A percentile compares a stretch with the other conserved stretches of the same genome.
Evolutionary conservation across 2,113 vertebrate genomes (phyloP).

Genomic region (Pseudorasbora parva): DNA sequence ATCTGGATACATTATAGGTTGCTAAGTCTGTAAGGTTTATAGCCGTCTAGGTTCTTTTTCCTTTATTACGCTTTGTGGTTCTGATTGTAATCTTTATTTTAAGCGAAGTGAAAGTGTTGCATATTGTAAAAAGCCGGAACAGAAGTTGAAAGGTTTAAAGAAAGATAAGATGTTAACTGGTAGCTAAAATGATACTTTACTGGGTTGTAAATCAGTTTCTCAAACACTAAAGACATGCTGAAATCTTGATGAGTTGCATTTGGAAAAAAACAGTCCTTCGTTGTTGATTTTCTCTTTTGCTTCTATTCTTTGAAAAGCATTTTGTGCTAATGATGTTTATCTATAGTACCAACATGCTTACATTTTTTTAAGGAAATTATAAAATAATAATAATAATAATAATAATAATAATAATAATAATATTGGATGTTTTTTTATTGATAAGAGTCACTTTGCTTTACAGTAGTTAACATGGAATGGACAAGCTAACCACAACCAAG

Average conservation of each 20-base stretch:
- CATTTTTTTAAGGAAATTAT: neutral
- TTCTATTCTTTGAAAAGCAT: neutral
- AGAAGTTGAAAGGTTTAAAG: neutral
- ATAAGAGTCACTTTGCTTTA: constrained; percentile 13
- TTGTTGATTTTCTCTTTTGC: neutral
- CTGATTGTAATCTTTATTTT: neutral
- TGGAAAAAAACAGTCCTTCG: neutral
- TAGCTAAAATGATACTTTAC: neutral
- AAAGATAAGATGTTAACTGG: neutral
- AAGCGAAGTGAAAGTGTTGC: neutral
- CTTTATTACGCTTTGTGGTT: neutral
- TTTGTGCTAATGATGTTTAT: neutral
- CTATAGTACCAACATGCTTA: neutral
- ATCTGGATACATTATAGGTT: neutral
- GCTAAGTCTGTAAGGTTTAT: neutral
- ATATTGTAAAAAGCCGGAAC: neutral
- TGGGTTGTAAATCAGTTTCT: neutral
- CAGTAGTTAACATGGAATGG: constrained; percentile 69
- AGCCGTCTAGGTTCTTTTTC: neutral
- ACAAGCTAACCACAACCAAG: constrained; percentile 62
- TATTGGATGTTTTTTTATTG: too few species aligned
- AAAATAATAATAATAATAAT: too few species aligned
- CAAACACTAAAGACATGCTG: neutral
- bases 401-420: too few species aligned
- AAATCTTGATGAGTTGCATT: neutral